phyloP scores from a whole-genome alignment of 2,113 vertebrate genomes.

The Anarhynchus alexandrinus region DNA sequence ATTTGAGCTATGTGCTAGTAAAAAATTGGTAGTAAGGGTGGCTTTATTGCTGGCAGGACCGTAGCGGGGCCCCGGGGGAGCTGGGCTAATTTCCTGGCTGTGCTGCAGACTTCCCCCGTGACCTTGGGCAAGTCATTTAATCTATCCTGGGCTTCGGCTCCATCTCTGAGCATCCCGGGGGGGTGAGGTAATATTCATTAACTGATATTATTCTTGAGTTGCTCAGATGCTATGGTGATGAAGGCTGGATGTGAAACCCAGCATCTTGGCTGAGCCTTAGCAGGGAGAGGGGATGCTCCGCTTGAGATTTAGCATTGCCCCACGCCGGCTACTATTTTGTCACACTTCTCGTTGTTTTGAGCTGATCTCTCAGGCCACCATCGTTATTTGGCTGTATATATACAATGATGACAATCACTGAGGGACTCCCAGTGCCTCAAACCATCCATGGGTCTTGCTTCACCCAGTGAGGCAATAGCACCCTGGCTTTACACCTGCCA shows the following conservation, averaged over 20 bases:
- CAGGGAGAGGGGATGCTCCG: background rate
- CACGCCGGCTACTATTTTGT: background rate
- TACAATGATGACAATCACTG: background rate
- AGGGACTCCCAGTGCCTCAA: background rate
- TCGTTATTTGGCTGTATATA: background rate
- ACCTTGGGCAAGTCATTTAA: slow-evolving; percentile 62
- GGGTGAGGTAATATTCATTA: slow-evolving; percentile 64
- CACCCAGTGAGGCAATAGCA: background rate
- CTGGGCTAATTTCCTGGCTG: slow-evolving; percentile 62
- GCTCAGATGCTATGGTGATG: slow-evolving; percentile 42
- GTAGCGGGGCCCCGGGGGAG: background rate
- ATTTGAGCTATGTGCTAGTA: background rate
- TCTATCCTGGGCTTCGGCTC: slow-evolving; percentile 47
- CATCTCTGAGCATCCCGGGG: slow-evolving; percentile 12
- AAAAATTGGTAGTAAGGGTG: slow-evolving; percentile 31
- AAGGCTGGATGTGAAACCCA: background rate
- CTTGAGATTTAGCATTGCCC: background rate
- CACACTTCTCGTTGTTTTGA: background rate
- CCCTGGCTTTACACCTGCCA: background rate
- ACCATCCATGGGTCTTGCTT: background rate
- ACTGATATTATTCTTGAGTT: slow-evolving; percentile 44
- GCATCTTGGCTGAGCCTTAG: background rate
- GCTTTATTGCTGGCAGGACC: slow-evolving; percentile 44
- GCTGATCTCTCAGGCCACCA: background rate
- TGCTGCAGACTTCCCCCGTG: slow-evolving; percentile 39